These are phyloP conservation scores for Volucella zonaria DNA, from an alignment of 2,888 invertebrate genomes.

Conservation along the genomic window DNA sequence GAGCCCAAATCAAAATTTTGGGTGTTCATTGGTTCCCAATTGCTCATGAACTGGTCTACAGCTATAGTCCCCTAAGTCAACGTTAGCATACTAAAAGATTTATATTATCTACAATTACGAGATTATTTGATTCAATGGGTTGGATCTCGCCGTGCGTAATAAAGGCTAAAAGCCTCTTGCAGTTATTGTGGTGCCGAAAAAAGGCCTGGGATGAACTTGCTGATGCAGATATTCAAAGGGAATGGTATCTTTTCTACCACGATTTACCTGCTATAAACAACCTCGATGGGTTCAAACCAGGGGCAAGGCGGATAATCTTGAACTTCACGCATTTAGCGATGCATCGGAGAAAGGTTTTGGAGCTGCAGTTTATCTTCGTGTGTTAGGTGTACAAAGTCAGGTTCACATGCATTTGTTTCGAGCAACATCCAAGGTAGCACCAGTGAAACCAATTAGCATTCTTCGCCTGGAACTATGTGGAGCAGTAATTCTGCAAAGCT, in stretches of 20 bases:
- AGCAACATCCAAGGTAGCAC: not conserved
- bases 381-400: not conserved
- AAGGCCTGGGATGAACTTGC: not conserved
- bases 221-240: not conserved
- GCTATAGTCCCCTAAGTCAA: too few relatives aligned
- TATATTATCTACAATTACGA: too few relatives aligned
- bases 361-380: not conserved
- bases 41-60: too few relatives aligned
- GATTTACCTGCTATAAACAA: not conserved
- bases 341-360: not conserved
- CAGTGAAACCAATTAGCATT: not conserved
- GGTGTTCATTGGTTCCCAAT: too few relatives aligned
- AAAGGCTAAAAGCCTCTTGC: not conserved
- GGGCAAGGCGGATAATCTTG: too few relatives aligned
- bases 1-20: too few relatives aligned
- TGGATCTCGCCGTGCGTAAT: too few relatives aligned
- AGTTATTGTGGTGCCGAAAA: not conserved
- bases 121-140: too few relatives aligned
- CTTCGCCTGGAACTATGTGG: not conserved
- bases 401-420: not conserved
- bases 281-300: too few relatives aligned
- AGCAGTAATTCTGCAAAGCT: too few relatives aligned
- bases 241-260: not conserved
- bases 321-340: too few relatives aligned
- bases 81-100: too few relatives aligned